Base-by-base conservation (phyloP, 1,140 invertebrate genomes). In the Portunus trituberculatus region DNA sequence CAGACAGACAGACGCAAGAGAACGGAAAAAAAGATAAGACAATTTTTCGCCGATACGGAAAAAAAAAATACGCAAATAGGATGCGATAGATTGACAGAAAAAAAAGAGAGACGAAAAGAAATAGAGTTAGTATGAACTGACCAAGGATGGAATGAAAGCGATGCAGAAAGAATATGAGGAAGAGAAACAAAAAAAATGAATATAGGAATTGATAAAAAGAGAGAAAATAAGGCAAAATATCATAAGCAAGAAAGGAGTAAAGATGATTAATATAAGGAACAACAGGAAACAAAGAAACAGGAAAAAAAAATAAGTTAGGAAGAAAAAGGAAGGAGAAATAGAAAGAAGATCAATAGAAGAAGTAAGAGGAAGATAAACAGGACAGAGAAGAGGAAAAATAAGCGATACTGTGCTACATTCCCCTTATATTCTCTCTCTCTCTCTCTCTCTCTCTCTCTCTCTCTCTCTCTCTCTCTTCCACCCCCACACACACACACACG, bases 371-470 rank as follows among this genome's bases (percentile, higher is more conserved):
- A 4, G 87, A 4, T 28, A 32, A 88, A 39, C n/a, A 76, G 6
- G 6, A 76, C 0, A n/a, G n/a, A 76, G 0, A 76, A n/a, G 20
- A 76, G 67, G 16, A 10, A 59, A 20, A 59, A 14, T 0, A 59
- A 59, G 12, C 10, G 12, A 59, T 20, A 59, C 16, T 59, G 52
- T 20, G 52, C 52, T 14, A 14, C 2, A 59, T 59, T 59, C 12
- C n/a, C 25, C 67, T 76, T 25, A 20, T 20, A 20, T 25, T 76
- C 67, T 76, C 7, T 76, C 67, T 76, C 59, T 76, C 59, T 76
- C 59, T 76, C 59, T 76, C 59, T 76, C 59, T 76, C 59, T 76
- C 59, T 76, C 59, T 76, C 59, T 76, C 59, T 76, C 59, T 76
- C 59, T 76, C 59, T 76, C 59, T 76, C 59, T 76, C 59, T 76